A percentile compares a stretch with the other conserved stretches of the same genome.
phyloP scores from a whole-genome alignment of 2,888 invertebrate species.

The Ophioninae sp. region DNA sequence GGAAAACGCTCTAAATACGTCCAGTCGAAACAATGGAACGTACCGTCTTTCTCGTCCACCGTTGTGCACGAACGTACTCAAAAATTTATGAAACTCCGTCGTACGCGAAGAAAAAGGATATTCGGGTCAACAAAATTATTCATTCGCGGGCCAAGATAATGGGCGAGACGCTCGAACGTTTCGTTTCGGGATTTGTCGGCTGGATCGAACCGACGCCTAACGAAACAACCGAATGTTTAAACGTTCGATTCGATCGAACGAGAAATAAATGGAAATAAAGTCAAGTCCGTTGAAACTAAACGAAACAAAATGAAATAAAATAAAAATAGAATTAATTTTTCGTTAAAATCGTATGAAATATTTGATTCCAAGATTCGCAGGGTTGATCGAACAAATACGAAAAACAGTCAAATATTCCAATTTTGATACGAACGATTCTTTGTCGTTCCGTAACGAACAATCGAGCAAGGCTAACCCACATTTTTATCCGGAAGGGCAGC shows the following conservation, averaged over 20 bases:
- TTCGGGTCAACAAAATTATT: not conserved
- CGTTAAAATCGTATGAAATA: not conserved
- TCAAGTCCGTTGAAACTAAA: too few species aligned
- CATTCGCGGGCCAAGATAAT: not conserved
- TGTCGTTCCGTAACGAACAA: not conserved
- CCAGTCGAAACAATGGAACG: constrained; percentile 48
- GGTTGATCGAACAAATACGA: not conserved
- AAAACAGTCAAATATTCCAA: not conserved
- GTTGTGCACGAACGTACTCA: constrained; percentile 13
- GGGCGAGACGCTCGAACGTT: not conserved
- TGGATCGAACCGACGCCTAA: not conserved
- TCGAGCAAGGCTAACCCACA: not conserved
- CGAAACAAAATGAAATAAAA: too few species aligned
- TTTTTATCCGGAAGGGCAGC: not conserved
- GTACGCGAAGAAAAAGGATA: not conserved
- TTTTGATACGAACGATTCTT: not conserved
- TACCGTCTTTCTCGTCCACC: constrained; percentile 27
- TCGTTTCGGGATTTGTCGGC: not conserved
- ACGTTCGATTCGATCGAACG: too few species aligned
- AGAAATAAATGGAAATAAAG: too few species aligned
- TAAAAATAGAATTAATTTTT: too few species aligned
- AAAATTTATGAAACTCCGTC: constrained; percentile 2
- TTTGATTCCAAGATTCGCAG: not conserved
- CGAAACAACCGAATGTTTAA: too few species aligned
- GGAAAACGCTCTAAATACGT: constrained; percentile 49